A percentile compares a stretch with the other conserved stretches of the same genome.
Evolutionary conservation across 2,888 invertebrate genomes (phyloP).

Genomic region (Kryphioiulus occultus): DNA sequence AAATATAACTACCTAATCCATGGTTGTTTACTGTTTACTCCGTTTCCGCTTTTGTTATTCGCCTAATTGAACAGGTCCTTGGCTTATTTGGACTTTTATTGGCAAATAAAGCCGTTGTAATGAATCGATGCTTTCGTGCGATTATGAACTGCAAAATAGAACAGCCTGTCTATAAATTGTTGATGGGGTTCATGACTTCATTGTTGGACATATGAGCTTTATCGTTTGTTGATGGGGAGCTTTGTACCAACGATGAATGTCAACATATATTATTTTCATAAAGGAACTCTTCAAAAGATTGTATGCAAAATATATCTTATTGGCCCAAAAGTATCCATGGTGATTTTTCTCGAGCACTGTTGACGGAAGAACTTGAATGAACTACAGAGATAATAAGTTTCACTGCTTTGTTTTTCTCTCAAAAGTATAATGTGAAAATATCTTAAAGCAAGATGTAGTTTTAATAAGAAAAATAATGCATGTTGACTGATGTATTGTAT

Average conservation of each 20-base stretch:
- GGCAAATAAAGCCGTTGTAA: background rate
- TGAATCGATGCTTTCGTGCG: background rate
- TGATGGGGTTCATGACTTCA: background rate
- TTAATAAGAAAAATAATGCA: too few species aligned
- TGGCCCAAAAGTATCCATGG: too few species aligned
- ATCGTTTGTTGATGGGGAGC: background rate
- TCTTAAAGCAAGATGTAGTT: too few species aligned
- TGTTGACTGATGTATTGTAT: too few species aligned
- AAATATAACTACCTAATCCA: slow-evolving; percentile 18
- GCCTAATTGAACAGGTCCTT: background rate
- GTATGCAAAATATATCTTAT: too few species aligned
- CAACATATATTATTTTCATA: too few species aligned
- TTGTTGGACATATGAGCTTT: background rate
- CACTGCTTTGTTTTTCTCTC: too few species aligned
- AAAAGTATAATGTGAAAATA: too few species aligned
- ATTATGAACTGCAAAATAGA: slow-evolving; percentile 6
- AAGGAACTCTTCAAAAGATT: too few species aligned
- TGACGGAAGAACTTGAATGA: too few species aligned
- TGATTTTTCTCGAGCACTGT: too few species aligned
- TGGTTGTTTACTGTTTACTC: background rate
- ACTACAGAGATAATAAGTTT: too few species aligned
- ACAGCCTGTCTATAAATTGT: background rate
- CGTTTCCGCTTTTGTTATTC: background rate
- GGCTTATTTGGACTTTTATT: background rate
- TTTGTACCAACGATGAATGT: background rate